A percentile compares a stretch with the other conserved stretches of the same genome.
Conservation (phyloP, 2,113 vertebrate species). For the Heteronetta atricapilla region DNA sequence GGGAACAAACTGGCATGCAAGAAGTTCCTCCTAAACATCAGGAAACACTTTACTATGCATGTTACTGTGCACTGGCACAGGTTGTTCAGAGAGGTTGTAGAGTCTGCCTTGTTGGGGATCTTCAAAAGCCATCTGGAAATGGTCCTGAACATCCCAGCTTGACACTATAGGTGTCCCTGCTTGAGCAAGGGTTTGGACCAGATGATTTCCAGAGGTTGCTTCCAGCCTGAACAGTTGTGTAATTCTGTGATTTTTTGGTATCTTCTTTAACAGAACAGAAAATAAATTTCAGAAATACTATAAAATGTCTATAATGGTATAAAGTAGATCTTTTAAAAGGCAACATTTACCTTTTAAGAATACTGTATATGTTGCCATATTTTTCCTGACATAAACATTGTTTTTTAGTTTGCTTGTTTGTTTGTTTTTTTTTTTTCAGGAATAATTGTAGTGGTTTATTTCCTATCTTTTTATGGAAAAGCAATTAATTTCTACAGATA, state of each 20-base stretch:
- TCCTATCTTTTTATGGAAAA: background rate
- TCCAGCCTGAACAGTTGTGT: background rate
- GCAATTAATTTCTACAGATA: background rate
- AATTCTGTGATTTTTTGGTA: background rate
- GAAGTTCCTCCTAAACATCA: background rate
- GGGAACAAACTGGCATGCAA: background rate
- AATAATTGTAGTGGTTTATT: background rate
- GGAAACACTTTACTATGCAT: background rate
- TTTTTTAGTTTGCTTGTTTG: too few species aligned
- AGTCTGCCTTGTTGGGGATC: background rate
- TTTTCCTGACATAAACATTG: background rate
- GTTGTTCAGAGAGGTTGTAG: background rate
- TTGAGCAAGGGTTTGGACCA: background rate
- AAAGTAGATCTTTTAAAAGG: background rate
- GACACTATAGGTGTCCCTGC: background rate
- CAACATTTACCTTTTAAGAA: background rate
- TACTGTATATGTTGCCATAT: background rate
- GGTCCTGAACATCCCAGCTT: background rate
- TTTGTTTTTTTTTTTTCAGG: background rate
- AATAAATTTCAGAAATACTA: background rate
- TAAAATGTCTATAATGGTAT: background rate
- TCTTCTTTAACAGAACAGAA: background rate
- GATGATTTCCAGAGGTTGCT: background rate
- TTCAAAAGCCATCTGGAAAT: background rate
- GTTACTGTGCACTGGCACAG: background rate